phyloP scores from a whole-genome alignment of 92 coral and sea anemone species.

The Porites evermanni region DNA sequence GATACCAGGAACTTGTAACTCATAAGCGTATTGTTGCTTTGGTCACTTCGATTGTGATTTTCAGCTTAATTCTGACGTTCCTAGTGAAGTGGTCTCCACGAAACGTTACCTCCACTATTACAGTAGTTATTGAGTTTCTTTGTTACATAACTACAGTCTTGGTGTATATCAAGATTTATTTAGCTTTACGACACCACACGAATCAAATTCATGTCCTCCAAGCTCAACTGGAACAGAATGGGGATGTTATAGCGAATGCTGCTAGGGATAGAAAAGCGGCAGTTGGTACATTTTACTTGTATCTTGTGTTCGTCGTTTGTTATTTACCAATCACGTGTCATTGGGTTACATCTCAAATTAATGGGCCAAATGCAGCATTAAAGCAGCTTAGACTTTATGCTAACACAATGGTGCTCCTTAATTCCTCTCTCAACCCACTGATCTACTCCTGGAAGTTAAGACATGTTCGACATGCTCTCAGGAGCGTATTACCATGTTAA shows the following conservation, averaged over 20 bases:
- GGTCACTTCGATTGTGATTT: neutral
- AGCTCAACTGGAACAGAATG: neutral
- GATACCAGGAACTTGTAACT: conserved; percentile 17
- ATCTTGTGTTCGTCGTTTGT: neutral
- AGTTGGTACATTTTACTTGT: neutral
- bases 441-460: neutral
- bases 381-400: neutral
- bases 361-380: neutral
- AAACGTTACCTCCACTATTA: neutral
- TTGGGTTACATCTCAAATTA: neutral
- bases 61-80: neutral
- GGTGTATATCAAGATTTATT: neutral
- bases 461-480: neutral
- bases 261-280: neutral
- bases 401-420: neutral
- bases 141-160: neutral
- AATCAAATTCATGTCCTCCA: neutral
- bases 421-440: neutral
- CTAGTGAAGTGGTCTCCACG: neutral
- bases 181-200: neutral
- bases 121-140: neutral
- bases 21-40: neutral
- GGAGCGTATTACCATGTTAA: neutral
- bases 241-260: neutral
- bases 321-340: neutral